These are phyloP conservation scores for Rattus norvegicus DNA, from an alignment of 2,113 vertebrate species.

Conservation along the genomic window GRCr8 NC_086021.1:77137001-77137500, in stretches of 20 bases:
- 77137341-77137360: slow-evolving; percentile 4
- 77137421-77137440: slow-evolving; percentile 19
- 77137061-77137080: not conserved
- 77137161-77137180: not conserved
- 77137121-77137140: not conserved
- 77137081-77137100: not conserved
- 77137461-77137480: not conserved
- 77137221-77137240: slow-evolving; percentile 6
- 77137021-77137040: not conserved
- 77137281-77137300: slow-evolving; percentile 19
- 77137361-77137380: slow-evolving; percentile 59
- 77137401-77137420: slow-evolving; percentile 27
- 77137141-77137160: not conserved
- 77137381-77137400: not conserved
- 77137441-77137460: slow-evolving; percentile 5
- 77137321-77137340: not conserved
- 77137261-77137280: slow-evolving; percentile 25
- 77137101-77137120: not conserved
- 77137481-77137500: not conserved
- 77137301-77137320: not conserved
- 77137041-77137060: not conserved
- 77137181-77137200: slow-evolving; percentile 15
- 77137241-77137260: not conserved
- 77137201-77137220: not conserved
- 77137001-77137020: not conserved